A percentile compares a stretch with the other conserved stretches of the same genome.
Evolutionary conservation across 2,888 invertebrate species (phyloP).

Genomic region (Leptopilina myrica): DNA sequence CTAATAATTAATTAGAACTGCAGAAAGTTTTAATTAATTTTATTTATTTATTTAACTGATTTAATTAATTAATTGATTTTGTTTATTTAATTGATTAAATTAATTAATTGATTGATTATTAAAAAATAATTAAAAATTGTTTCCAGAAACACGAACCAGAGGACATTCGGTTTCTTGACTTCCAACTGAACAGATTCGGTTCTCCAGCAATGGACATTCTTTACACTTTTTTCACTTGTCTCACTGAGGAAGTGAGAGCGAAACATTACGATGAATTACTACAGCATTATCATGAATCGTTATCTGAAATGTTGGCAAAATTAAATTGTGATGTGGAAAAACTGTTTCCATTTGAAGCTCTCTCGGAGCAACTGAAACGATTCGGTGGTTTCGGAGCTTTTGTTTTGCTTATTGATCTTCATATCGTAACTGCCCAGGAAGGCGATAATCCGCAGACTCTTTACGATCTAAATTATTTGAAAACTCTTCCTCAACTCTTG

Average conservation of each 20-base stretch:
- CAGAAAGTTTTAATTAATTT: too few relatives aligned
- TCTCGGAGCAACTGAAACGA: conserved; percentile 63
- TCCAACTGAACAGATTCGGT: conserved; percentile 58
- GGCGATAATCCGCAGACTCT: conserved; percentile 58
- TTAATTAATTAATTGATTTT: too few relatives aligned
- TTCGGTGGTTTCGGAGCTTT: conserved; percentile 63
- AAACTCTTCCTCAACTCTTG: not conserved
- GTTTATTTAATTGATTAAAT: too few relatives aligned
- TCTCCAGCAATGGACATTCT: conserved; percentile 67
- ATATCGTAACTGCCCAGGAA: conserved; percentile 60
- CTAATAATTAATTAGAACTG: too few relatives aligned
- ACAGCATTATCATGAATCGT: conserved; percentile 66
- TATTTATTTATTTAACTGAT: too few relatives aligned
- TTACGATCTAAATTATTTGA: not conserved
- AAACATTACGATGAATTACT: conserved; percentile 65
- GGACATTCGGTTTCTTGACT: conserved; percentile 57
- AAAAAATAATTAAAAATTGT: conserved; percentile 6
- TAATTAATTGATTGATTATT: too few relatives aligned
- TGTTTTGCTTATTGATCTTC: conserved; percentile 61
- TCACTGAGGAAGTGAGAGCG: conserved; percentile 61
- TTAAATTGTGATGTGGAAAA: conserved; percentile 61
- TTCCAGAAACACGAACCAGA: conserved; percentile 54
- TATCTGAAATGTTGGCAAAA: conserved; percentile 58
- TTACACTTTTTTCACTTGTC: conserved; percentile 69
- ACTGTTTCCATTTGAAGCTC: conserved; percentile 64